Percentiles rank a stretch among this genome's conserved stretches.
phyloP scores from a whole-genome alignment of 2,113 vertebrate species.

The Albula goreensis region DNA sequence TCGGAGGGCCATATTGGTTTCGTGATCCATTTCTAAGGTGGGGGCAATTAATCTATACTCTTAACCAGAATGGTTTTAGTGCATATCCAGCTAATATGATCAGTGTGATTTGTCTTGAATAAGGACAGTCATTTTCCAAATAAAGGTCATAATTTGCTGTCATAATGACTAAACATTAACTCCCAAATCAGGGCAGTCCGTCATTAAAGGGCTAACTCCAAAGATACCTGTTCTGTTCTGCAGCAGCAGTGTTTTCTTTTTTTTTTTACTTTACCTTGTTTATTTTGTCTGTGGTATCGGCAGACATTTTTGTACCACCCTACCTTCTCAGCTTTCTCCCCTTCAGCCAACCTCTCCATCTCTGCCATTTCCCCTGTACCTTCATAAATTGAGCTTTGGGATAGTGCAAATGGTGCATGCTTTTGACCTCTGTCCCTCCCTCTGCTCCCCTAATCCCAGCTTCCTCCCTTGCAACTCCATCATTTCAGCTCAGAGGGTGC shows the following conservation, averaged over 20 bases:
- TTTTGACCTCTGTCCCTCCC: not conserved
- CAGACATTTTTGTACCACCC: not conserved
- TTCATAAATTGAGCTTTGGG: not conserved
- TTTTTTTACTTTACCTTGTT: not conserved
- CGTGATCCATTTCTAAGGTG: too few species aligned
- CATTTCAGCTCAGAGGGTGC: not conserved
- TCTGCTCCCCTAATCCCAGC: not conserved
- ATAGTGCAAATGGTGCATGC: not conserved
- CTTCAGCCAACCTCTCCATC: not conserved
- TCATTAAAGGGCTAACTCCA: too few species aligned
- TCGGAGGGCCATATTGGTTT: too few species aligned
- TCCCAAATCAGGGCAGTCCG: too few species aligned
- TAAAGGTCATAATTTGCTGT: too few species aligned
- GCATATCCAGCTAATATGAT: slow-evolving; percentile 19
- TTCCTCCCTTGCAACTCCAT: not conserved
- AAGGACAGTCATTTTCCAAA: too few species aligned
- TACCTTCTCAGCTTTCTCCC: not conserved
- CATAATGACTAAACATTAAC: too few species aligned
- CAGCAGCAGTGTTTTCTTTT: not conserved
- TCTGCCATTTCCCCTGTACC: not conserved
- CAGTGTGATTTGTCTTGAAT: not conserved
- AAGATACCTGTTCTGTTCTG: not conserved
- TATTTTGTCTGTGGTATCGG: not conserved
- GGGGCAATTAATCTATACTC: too few species aligned
- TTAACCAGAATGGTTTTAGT: too few species aligned